Percentiles rank a stretch among this genome's conserved stretches.
Conservation (phyloP, 1,140 invertebrate genomes). For the Capitella teleta region DNA sequence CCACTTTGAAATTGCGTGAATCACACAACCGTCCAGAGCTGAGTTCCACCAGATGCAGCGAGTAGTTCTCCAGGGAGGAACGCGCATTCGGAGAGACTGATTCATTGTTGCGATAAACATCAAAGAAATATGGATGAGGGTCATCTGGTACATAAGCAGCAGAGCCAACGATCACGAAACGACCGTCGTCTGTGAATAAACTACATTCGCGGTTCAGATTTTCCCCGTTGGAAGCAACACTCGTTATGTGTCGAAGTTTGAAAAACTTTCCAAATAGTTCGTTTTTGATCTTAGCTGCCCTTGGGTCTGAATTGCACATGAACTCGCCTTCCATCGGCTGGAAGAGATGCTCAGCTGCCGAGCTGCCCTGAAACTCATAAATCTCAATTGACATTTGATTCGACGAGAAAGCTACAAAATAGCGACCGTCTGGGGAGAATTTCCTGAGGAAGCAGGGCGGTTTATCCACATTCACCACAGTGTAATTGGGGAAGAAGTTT, state of each 20-base stretch:
- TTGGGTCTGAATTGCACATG: constrained; percentile 23
- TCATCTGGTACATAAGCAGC: constrained; percentile 73
- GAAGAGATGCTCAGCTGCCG: constrained; percentile 70
- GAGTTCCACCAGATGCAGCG: constrained; percentile 78
- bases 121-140: constrained; percentile 50
- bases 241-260: constrained; percentile 64
- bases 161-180: constrained; percentile 82
- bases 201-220: constrained; percentile 91
- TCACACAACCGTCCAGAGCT: constrained; percentile 67
- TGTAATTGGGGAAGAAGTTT: constrained; percentile 65
- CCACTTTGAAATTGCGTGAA: constrained; percentile 65
- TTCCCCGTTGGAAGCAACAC: constrained; percentile 67
- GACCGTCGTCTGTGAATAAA: constrained; percentile 83
- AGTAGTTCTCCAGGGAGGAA: constrained; percentile 79
- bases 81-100: constrained; percentile 74
- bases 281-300: constrained; percentile 50
- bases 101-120: constrained; percentile 82
- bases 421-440: constrained; percentile 87
- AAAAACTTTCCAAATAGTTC: constrained; percentile 77
- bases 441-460: constrained; percentile 88
- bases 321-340: constrained; percentile 49
- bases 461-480: constrained; percentile 84
- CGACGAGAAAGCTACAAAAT: constrained; percentile 82
- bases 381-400: constrained; percentile 88
- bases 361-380: constrained; percentile 79